Conservation (phyloP, 1,140 invertebrate genomes). For the Littorina saxatilis region DNA sequence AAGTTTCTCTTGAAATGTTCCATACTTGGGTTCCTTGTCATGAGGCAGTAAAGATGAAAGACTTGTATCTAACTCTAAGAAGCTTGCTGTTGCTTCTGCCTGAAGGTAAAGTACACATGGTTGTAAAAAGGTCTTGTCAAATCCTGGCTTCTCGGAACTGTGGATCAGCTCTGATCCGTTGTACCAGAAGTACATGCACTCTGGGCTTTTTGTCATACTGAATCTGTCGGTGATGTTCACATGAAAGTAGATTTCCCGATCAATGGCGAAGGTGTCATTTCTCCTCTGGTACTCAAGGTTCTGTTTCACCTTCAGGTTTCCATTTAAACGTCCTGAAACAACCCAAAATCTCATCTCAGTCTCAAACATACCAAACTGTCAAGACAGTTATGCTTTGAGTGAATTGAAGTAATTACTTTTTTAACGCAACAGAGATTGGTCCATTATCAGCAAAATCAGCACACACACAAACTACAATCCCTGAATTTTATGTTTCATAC, state of each 20-base stretch:
- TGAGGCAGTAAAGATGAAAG: background rate
- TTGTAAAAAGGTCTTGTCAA: background rate
- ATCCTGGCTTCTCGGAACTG: background rate
- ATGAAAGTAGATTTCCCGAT: conserved; percentile 2
- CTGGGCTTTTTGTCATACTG: background rate
- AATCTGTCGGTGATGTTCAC: conserved; percentile 8
- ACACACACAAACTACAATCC: background rate
- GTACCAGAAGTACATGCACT: conserved; percentile 11
- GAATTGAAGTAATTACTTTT: too few relatives aligned
- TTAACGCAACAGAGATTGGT: too few relatives aligned
- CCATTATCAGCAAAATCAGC: too few relatives aligned
- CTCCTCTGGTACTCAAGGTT: conserved; percentile 6
- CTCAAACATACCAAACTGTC: too few relatives aligned
- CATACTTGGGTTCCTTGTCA: background rate
- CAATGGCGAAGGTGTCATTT: conserved; percentile 16
- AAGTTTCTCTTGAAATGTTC: background rate
- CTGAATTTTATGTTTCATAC: too few relatives aligned
- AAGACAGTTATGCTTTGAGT: too few relatives aligned
- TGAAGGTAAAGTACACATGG: background rate
- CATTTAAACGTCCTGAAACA: conserved; percentile 1
- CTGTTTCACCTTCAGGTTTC: background rate
- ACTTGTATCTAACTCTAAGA: background rate
- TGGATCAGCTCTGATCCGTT: background rate
- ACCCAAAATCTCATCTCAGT: too few relatives aligned
- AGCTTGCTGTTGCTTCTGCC: background rate